Conservation (phyloP, 2,888 invertebrate genomes). For the Latheticus oryzae region DNA sequence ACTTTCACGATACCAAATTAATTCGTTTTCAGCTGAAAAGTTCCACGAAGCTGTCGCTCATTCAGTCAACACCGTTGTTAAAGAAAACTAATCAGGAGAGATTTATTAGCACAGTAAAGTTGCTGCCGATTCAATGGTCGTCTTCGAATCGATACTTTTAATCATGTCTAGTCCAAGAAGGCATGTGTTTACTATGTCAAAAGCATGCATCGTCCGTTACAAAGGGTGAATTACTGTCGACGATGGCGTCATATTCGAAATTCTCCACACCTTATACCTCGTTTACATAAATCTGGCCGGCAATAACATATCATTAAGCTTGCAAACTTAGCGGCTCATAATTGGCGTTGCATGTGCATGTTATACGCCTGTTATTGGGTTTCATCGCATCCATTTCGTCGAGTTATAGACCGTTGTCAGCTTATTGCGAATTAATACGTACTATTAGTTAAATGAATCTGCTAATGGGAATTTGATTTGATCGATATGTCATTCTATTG, state of each 20-base stretch:
- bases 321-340: slow-evolving; percentile 48
- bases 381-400: slow-evolving; percentile 49
- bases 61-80: slow-evolving; percentile 46
- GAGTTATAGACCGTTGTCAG: slow-evolving; percentile 52
- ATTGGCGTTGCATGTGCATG: slow-evolving; percentile 43
- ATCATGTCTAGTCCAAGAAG: slow-evolving; percentile 32
- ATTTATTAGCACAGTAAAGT: slow-evolving; percentile 53
- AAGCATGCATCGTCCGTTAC: slow-evolving; percentile 14
- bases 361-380: slow-evolving; percentile 47
- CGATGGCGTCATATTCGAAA: slow-evolving; percentile 29
- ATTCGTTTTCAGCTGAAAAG: slow-evolving; percentile 55
- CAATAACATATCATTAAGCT: slow-evolving; percentile 49
- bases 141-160: slow-evolving; percentile 39
- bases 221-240: slow-evolving; percentile 12
- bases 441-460: slow-evolving; percentile 51
- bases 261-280: slow-evolving; percentile 36
- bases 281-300: slow-evolving; percentile 46
- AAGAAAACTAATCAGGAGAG: slow-evolving; percentile 51
- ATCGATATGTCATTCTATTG: slow-evolving; percentile 39
- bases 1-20: slow-evolving; percentile 56
- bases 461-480: slow-evolving; percentile 47
- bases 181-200: neutral
- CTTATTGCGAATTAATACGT: slow-evolving; percentile 56
- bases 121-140: slow-evolving; percentile 44
- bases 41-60: slow-evolving; percentile 49